These are phyloP conservation scores for Centropus bengalensis DNA, from an alignment of 2,113 vertebrate genomes.

Conservation along the genomic window DNA sequence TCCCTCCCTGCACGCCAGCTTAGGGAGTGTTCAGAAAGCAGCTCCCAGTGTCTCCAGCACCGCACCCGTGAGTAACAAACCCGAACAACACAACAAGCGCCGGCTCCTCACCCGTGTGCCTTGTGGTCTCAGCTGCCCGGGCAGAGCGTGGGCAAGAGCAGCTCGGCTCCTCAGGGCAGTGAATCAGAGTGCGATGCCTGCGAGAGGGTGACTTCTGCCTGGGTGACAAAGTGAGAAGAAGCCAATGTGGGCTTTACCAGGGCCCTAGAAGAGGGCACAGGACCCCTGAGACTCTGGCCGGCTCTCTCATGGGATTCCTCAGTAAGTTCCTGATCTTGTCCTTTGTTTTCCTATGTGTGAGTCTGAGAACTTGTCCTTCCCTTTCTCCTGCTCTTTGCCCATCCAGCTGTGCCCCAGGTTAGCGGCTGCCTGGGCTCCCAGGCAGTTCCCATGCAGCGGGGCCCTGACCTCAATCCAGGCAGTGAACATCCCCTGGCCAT, in stretches of 20 bases:
- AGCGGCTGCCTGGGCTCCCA: background rate
- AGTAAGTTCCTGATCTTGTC: background rate
- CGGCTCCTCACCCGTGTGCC: background rate
- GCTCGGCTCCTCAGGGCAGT: background rate
- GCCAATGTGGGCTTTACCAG: background rate
- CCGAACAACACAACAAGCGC: conserved; percentile 3
- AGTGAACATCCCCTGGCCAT: background rate
- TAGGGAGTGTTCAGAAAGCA: background rate
- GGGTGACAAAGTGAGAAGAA: background rate
- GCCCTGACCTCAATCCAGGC: background rate
- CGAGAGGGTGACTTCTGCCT: background rate
- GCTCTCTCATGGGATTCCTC: background rate
- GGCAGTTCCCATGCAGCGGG: rapidly evolving
- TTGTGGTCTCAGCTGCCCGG: background rate
- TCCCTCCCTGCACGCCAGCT: background rate
- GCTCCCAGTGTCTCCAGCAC: background rate
- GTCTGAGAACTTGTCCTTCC: background rate
- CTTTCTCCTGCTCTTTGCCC: background rate
- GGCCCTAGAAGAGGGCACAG: background rate
- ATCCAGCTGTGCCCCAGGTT: background rate
- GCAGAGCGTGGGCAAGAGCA: background rate
- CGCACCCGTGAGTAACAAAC: background rate
- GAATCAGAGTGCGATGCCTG: background rate
- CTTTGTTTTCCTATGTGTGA: background rate
- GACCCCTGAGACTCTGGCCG: background rate